These are phyloP conservation scores for Rhinatrema bivittatum DNA, from an alignment of 2,797 vertebrate genomes.

Conservation along the genomic window DNA sequence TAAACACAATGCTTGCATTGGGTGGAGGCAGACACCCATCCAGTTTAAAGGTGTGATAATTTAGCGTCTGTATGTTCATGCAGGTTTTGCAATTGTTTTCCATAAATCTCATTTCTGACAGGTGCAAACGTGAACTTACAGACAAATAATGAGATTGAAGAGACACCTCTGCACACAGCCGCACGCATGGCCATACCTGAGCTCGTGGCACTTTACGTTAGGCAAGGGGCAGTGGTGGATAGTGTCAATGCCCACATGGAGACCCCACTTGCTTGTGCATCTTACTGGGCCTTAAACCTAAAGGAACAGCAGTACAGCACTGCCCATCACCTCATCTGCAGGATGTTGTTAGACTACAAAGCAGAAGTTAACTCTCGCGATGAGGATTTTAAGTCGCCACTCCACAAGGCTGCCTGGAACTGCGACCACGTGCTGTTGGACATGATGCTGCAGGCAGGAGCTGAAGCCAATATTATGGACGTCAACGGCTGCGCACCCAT, in stretches of 20 bases:
- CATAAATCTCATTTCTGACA: constrained; percentile 25
- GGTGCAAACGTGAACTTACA: constrained; percentile 76
- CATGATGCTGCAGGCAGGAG: constrained; percentile 85
- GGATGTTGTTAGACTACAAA: constrained; percentile 75
- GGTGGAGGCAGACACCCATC: too few species aligned
- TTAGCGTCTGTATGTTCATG: too few species aligned
- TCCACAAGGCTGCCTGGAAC: constrained; percentile 96
- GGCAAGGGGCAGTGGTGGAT: constrained; percentile 69
- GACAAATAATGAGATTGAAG: constrained; percentile 71
- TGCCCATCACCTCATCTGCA: constrained; percentile 79
- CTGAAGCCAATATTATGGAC: constrained; percentile 77
- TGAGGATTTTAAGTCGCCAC: constrained; percentile 79
- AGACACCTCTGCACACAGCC: constrained; percentile 77
- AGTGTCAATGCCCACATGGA: constrained; percentile 69
- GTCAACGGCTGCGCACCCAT: constrained; percentile 85
- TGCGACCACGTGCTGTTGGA: constrained; percentile 81
- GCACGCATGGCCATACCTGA: constrained; percentile 78
- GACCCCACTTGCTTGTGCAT: constrained; percentile 75
- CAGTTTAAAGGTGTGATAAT: too few species aligned
- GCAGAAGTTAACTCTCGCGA: constrained; percentile 78
- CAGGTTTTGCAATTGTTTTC: neutral
- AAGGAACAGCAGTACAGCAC: constrained; percentile 78
- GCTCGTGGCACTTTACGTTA: constrained; percentile 72
- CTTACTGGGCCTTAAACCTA: constrained; percentile 79
- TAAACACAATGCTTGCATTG: too few species aligned